A percentile compares a stretch with the other conserved stretches of the same genome.
phyloP scores from a whole-genome alignment of 2,113 vertebrate genomes.

The Baryphthengus martii region DNA sequence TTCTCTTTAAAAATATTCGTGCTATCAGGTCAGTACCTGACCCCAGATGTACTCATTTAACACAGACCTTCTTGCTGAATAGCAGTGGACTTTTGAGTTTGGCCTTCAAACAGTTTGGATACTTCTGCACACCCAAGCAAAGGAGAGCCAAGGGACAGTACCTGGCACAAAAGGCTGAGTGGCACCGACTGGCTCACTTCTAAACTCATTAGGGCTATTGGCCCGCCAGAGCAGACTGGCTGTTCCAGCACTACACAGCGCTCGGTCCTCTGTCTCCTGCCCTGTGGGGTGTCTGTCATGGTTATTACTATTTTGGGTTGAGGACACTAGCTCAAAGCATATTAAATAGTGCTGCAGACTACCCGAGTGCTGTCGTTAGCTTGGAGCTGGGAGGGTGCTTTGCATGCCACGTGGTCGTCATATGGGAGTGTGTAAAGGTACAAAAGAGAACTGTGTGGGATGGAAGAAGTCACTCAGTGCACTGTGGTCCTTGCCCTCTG shows the following conservation, averaged over 20 bases:
- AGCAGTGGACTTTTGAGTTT: background rate
- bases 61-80: background rate
- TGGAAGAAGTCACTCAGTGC: background rate
- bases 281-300: background rate
- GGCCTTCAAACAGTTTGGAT: background rate
- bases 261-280: background rate
- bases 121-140: background rate
- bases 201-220: background rate
- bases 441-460: background rate
- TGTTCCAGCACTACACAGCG: accelerated
- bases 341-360: background rate
- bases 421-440: background rate
- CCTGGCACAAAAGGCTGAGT: background rate
- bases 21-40: background rate
- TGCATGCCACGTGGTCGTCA: accelerated
- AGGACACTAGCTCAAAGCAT: background rate
- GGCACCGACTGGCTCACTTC: background rate
- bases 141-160: background rate
- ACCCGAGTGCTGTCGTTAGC: background rate
- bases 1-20: background rate
- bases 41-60: background rate
- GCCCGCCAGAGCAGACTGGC: background rate
- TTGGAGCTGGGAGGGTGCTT: background rate
- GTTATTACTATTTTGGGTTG: background rate
- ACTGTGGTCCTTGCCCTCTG: background rate